phyloP scores from a whole-genome alignment of 2,113 vertebrate genomes.

The Marcusenius ussheri region DNA sequence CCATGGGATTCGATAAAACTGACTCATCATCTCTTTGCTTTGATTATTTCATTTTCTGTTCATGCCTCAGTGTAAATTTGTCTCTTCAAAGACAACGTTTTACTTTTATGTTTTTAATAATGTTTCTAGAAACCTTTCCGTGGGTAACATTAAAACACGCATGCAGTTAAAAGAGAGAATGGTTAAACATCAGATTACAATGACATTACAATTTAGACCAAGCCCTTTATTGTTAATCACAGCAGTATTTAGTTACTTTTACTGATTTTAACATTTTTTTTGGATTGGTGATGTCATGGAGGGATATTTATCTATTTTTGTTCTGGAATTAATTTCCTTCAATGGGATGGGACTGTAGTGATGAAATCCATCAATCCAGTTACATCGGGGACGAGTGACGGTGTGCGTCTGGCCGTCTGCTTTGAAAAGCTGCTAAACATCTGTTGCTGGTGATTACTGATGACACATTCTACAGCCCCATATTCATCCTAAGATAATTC shows the following conservation, averaged over 20 bases:
- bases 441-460: constrained; percentile 11
- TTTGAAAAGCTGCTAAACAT: background rate
- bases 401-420: background rate
- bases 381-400: background rate
- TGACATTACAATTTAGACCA: background rate
- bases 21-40: background rate
- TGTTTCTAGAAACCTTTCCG: background rate
- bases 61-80: background rate
- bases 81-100: background rate
- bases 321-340: background rate
- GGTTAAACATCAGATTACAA: background rate
- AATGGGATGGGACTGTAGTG: background rate
- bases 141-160: background rate
- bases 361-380: background rate
- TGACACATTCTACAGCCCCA: background rate
- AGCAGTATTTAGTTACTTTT: background rate
- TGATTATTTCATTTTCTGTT: background rate
- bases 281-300: background rate
- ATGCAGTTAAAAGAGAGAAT: background rate
- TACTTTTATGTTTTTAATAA: background rate
- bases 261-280: background rate
- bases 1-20: background rate
- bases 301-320: background rate
- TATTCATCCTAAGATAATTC: constrained; percentile 13
- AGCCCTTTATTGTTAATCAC: background rate